phyloP scores from a whole-genome alignment of 2,113 vertebrate genomes.

The Syngnathus typhle region DNA sequence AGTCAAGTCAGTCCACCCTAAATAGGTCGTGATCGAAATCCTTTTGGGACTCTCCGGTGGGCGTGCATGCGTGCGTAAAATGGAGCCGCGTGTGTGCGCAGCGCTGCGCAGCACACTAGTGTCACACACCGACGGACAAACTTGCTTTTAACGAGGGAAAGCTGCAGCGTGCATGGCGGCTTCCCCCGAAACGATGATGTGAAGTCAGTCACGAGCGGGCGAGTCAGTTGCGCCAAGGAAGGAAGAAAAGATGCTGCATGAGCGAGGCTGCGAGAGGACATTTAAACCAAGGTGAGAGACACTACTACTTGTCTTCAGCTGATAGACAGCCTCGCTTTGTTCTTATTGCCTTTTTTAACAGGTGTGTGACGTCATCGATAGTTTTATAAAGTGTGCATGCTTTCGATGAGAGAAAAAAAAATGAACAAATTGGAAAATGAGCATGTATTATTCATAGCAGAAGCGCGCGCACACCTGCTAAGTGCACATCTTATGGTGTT shows the following conservation, averaged over 20 bases:
- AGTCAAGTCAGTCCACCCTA: constrained; percentile 10
- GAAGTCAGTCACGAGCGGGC: constrained; percentile 22
- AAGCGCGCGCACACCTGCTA: constrained; percentile 14
- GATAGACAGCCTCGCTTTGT: background rate
- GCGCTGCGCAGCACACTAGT: constrained; percentile 25
- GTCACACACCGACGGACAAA: background rate
- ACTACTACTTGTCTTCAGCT: background rate
- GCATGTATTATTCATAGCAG: constrained; percentile 24
- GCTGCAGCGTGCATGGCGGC: constrained; percentile 9
- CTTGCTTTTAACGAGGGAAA: constrained; percentile 13
- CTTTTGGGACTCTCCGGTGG: constrained; percentile 20
- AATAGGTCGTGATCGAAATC: background rate
- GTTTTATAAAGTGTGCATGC: background rate
- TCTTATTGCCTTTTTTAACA: background rate
- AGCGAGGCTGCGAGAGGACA: constrained; percentile 41
- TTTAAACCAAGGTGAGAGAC: constrained; percentile 49
- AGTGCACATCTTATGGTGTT: constrained; percentile 46
- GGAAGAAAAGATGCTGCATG: constrained; percentile 48
- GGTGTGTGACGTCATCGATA: no score
- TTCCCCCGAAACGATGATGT: constrained; percentile 27
- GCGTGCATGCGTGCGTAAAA: constrained; percentile 59
- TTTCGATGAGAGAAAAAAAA: background rate
- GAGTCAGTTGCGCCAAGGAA: constrained; percentile 32
- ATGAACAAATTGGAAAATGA: background rate
- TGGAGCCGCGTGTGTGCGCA: constrained; percentile 35